Evolutionary conservation across 2,888 invertebrate species (phyloP).

Genomic region (Drosophila paracracens): DNA sequence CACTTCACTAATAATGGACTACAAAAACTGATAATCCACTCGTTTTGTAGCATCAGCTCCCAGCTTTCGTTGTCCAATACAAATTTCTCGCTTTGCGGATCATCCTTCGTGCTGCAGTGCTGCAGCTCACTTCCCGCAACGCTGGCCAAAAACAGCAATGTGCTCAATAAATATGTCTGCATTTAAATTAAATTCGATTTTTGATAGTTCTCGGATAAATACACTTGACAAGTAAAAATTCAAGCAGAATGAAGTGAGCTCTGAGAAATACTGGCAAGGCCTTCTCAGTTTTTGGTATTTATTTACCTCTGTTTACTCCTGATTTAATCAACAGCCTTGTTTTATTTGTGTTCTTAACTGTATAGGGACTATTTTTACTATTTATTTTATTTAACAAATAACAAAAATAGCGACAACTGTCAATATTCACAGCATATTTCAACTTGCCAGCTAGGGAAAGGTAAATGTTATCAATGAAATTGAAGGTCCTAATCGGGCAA

Average conservation of each 20-base stretch:
- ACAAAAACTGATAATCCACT: constrained; percentile 36
- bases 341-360: background rate
- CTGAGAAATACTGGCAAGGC: background rate
- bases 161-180: background rate
- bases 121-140: background rate
- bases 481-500: background rate
- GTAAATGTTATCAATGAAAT: constrained; percentile 3
- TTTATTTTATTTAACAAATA: background rate
- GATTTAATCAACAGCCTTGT: background rate
- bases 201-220: background rate
- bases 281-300: background rate
- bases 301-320: background rate
- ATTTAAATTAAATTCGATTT: background rate
- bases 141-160: background rate
- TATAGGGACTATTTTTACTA: background rate
- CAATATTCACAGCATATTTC: constrained; percentile 1
- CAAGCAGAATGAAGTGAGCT: background rate
- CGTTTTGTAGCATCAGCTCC: constrained; percentile 23
- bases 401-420: background rate
- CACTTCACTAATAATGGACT: constrained; percentile 19
- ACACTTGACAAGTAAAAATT: background rate
- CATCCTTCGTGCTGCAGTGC: background rate
- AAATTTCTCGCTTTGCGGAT: background rate
- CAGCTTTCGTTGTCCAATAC: constrained; percentile 29
- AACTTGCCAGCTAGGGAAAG: background rate